Conservation (phyloP, 2,113 vertebrate species). For the Lonchura striata region DNA sequence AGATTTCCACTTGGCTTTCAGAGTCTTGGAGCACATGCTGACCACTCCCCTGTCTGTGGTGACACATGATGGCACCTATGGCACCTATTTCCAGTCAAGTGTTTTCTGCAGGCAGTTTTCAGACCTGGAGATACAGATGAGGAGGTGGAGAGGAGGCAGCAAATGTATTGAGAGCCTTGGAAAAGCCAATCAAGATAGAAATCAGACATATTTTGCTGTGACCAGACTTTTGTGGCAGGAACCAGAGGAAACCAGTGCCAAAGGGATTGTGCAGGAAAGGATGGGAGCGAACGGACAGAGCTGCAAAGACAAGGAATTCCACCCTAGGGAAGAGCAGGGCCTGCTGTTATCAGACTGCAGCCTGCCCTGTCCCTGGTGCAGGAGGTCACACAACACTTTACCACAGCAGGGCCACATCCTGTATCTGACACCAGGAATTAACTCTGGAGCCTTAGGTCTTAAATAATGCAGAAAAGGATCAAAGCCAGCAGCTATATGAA, state of each 20-base stretch:
- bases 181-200: not conserved
- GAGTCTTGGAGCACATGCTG: not conserved
- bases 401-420: not conserved
- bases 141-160: not conserved
- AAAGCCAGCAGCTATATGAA: not conserved
- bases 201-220: not conserved
- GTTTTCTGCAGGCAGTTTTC: not conserved
- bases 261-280: not conserved
- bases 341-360: not conserved
- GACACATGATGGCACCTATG: not conserved
- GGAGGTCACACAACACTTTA: not conserved
- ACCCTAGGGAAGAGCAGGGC: not conserved
- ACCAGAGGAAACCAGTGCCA: not conserved
- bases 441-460: not conserved
- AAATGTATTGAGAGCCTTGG: not conserved
- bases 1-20: not conserved
- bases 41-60: not conserved
- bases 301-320: not conserved
- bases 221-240: not conserved
- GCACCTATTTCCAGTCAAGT: not conserved
- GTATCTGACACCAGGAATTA: not conserved
- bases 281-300: accelerated
- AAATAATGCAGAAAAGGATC: not conserved
- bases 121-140: not conserved
- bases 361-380: not conserved